Conservation (phyloP, 2,113 vertebrate species). For the Galbula dea region DNA sequence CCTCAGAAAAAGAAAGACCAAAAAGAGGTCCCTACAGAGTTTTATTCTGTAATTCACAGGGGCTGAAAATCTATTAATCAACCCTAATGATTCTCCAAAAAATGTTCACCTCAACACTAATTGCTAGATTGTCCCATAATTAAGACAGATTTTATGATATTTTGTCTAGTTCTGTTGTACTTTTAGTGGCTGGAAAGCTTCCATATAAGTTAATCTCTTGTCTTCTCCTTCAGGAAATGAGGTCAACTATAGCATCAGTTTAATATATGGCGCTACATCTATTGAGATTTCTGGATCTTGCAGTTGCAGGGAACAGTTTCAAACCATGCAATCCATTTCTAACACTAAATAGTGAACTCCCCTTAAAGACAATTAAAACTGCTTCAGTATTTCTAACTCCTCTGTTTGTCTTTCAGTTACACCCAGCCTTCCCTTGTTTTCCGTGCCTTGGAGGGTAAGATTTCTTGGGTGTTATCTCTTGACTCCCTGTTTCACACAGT, state of each 20-base stretch:
- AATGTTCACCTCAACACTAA: background rate
- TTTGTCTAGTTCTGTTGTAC: conserved; percentile 2
- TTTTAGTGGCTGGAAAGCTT: conserved; percentile 23
- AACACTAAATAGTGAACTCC: background rate
- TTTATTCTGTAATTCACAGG: background rate
- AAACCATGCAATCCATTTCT: background rate
- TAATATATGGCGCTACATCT: background rate
- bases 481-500: background rate
- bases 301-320: background rate
- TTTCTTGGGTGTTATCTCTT: background rate
- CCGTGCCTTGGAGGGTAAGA: background rate
- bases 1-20: background rate
- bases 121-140: background rate
- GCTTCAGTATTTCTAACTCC: background rate
- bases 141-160: background rate
- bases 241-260: conserved; percentile 4
- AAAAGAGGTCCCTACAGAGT: background rate
- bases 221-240: conserved; percentile 33
- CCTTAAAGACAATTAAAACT: background rate
- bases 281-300: background rate
- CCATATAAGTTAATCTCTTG: conserved; percentile 18
- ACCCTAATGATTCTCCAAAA: background rate
- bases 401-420: background rate
- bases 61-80: background rate
- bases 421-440: background rate